These are phyloP conservation scores for Drosophila trapezifrons DNA, from an alignment of 1,140 invertebrate genomes.

Conservation along the genomic window DNA sequence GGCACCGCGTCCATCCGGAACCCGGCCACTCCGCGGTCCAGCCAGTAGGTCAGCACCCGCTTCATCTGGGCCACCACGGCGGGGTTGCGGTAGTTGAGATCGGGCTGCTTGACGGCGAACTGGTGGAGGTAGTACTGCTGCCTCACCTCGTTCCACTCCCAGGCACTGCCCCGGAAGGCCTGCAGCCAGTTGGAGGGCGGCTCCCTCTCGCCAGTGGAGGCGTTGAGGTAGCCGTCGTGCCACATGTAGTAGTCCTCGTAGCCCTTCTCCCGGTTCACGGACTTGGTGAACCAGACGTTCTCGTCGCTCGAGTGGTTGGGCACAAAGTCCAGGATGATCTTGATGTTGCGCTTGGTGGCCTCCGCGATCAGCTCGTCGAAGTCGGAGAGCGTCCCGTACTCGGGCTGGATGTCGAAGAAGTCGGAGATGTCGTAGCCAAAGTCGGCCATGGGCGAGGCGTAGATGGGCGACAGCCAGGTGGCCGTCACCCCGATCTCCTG, in stretches of 20 bases:
- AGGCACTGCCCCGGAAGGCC: conserved; percentile 86
- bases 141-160: conserved; percentile 87
- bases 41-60: conserved; percentile 89
- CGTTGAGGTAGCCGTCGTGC: conserved; percentile 85
- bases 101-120: conserved; percentile 87
- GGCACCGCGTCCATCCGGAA: conserved; percentile 89
- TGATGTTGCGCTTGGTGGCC: conserved; percentile 85
- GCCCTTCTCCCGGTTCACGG: conserved; percentile 85
- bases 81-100: conserved; percentile 89
- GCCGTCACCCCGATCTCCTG: conserved; percentile 86
- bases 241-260: conserved; percentile 91
- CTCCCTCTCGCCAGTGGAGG: conserved; percentile 52
- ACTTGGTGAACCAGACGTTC: conserved; percentile 89
- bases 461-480: conserved; percentile 90
- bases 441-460: conserved; percentile 88
- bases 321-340: conserved; percentile 82
- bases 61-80: conserved; percentile 88
- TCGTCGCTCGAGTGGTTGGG: conserved; percentile 91
- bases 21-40: conserved; percentile 90
- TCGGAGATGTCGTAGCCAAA: conserved; percentile 89
- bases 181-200: conserved; percentile 89
- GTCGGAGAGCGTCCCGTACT: conserved; percentile 90
- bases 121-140: conserved; percentile 89
- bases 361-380: conserved; percentile 88
- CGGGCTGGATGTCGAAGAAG: conserved; percentile 89